Percentiles rank a stretch among this genome's conserved stretches.
These are phyloP conservation scores for Hucho hucho DNA, from an alignment of 2,113 vertebrate genomes.

Conservation along the genomic window DNA sequence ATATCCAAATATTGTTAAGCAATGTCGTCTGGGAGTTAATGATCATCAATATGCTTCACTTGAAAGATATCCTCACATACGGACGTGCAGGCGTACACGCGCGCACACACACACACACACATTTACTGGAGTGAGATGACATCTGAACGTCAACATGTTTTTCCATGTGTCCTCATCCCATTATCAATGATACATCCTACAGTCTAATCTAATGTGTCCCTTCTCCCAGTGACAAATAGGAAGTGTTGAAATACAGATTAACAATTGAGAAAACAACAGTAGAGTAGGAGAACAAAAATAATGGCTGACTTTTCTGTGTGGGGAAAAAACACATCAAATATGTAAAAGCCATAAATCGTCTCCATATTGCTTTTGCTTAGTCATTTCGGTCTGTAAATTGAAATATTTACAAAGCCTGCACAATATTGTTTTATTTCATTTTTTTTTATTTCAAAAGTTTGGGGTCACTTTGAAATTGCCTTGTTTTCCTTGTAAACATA, in stretches of 20 bases:
- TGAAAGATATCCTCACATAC: neutral
- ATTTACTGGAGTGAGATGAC: neutral
- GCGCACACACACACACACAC: neutral
- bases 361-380: too few species aligned
- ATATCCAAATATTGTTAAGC: constrained; percentile 34
- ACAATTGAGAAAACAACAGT: constrained; percentile 30
- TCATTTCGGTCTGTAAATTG: too few species aligned
- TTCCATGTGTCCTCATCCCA: constrained; percentile 6
- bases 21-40: constrained; percentile 54
- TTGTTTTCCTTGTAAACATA: too few species aligned
- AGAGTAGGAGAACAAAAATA: neutral
- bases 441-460: too few species aligned
- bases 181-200: constrained; percentile 38
- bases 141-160: constrained; percentile 13
- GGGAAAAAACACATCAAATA: neutral
- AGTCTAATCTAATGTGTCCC: neutral
- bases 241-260: constrained; percentile 48
- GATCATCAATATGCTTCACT: constrained; percentile 24
- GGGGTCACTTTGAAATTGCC: too few species aligned
- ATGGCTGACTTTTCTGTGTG: neutral
- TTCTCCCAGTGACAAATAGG: constrained; percentile 17
- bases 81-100: neutral
- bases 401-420: too few species aligned
- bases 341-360: neutral
- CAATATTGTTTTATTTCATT: too few species aligned